Percentiles rank a stretch among this genome's conserved stretches.
Evolutionary conservation across 1,140 invertebrate species (phyloP).

Genomic region (Drosophila cardini): DNA sequence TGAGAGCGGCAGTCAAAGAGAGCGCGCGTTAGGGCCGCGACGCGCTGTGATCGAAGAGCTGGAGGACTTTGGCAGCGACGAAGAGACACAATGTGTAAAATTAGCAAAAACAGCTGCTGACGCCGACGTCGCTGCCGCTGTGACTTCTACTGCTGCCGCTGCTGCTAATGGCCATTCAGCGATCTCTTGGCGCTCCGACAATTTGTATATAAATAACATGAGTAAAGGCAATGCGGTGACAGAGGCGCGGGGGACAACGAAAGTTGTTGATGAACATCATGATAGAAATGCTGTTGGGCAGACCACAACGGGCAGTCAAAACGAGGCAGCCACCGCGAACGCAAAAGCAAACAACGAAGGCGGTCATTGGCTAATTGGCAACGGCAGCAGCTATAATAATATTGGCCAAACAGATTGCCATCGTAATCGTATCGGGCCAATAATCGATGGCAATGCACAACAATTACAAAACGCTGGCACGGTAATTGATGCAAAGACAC

Average conservation of each 20-base stretch:
- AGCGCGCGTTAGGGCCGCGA: slow-evolving; percentile 16
- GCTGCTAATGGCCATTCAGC: slow-evolving; percentile 58
- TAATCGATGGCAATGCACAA: slow-evolving; percentile 54
- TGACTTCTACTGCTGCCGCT: slow-evolving; percentile 2
- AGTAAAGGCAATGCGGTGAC: slow-evolving; percentile 47
- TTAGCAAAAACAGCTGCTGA: slow-evolving; percentile 77
- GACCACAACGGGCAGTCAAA: slow-evolving; percentile 67
- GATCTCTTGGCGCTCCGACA: slow-evolving; percentile 63
- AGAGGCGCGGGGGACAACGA: slow-evolving; percentile 38
- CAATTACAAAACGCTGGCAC: slow-evolving; percentile 28
- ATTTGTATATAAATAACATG: slow-evolving; percentile 79
- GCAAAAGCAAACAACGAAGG: slow-evolving; percentile 54
- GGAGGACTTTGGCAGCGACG: slow-evolving; percentile 73
- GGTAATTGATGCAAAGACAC: slow-evolving; percentile 39
- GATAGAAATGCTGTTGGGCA: slow-evolving; percentile 66
- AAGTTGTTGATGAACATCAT: slow-evolving; percentile 54
- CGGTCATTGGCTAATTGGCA: slow-evolving; percentile 62
- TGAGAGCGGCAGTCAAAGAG: slow-evolving; percentile 41
- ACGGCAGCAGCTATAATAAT: slow-evolving; percentile 37
- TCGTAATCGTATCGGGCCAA: slow-evolving; percentile 29
- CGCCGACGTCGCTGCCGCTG: slow-evolving; percentile 18
- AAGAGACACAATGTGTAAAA: slow-evolving; percentile 63
- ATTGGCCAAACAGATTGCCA: slow-evolving; percentile 27
- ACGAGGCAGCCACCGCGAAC: slow-evolving; percentile 72
- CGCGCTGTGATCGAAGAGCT: slow-evolving; percentile 77